A percentile compares a stretch with the other conserved stretches of the same genome.
These are phyloP conservation scores for Chymomyza caudatula DNA, from an alignment of 2,888 invertebrate genomes.

Conservation along the genomic window DNA sequence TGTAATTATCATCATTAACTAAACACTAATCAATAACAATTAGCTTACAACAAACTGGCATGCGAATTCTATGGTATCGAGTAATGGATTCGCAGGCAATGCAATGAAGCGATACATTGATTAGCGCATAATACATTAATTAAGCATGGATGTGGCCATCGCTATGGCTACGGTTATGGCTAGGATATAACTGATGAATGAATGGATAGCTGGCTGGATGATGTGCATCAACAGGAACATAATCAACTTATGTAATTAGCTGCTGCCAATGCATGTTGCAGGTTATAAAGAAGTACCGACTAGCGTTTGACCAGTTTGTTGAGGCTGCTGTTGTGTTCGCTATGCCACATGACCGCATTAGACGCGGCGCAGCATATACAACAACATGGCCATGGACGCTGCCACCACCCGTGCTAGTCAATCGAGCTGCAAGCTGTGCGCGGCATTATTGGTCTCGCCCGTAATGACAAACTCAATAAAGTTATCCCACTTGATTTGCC, in stretches of 20 bases:
- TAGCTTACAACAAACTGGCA: slow-evolving; percentile 41
- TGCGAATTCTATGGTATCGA: not conserved
- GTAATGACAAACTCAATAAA: slow-evolving; percentile 78
- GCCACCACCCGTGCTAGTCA: slow-evolving; percentile 74
- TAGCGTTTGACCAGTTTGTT: slow-evolving; percentile 6
- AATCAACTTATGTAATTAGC: not conserved
- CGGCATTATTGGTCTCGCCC: slow-evolving; percentile 11
- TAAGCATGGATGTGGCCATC: not conserved
- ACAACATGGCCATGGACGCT: slow-evolving; percentile 38
- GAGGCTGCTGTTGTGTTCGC: too few species aligned
- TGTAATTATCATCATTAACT: slow-evolving; percentile 11
- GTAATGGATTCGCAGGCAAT: not conserved
- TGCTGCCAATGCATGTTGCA: not conserved
- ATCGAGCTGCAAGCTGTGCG: slow-evolving; percentile 52
- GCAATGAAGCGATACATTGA: not conserved
- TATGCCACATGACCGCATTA: not conserved
- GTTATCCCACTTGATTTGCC: slow-evolving; percentile 81
- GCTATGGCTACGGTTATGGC: slow-evolving; percentile 7
- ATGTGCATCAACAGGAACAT: not conserved
- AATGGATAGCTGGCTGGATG: not conserved
- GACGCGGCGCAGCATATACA: not conserved
- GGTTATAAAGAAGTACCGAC: slow-evolving; percentile 5
- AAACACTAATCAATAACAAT: slow-evolving; percentile 53
- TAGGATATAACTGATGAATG: slow-evolving; percentile 17
- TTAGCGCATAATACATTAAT: not conserved